phyloP scores from a whole-genome alignment of 2,888 invertebrate genomes.

The Oxystoma pomonae region DNA sequence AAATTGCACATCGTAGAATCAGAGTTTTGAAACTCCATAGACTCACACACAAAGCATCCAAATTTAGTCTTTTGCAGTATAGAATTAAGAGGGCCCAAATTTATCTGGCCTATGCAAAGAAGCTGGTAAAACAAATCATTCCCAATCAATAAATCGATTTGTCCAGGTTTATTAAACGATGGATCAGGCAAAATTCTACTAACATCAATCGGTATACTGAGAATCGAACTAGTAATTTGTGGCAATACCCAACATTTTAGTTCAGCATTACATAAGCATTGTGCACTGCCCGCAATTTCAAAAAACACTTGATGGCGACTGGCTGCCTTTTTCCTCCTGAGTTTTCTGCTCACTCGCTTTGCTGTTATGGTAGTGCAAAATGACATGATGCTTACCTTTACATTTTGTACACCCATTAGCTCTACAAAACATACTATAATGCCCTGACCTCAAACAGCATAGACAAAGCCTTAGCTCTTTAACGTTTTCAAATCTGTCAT shows the following conservation, averaged over 20 bases:
- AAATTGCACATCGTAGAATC: constrained; percentile 7
- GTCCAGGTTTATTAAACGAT: not conserved
- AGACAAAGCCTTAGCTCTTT: not conserved
- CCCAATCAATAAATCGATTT: not conserved
- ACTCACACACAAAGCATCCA: constrained; percentile 10
- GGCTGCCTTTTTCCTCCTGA: too few species aligned
- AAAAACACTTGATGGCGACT: too few species aligned
- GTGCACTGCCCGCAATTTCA: not conserved
- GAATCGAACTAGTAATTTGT: constrained; percentile 1
- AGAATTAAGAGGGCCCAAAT: not conserved
- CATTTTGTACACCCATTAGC: not conserved
- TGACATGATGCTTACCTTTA: not conserved
- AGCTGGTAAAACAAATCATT: not conserved
- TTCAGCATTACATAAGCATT: not conserved
- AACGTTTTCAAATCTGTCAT: not conserved
- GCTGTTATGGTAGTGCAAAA: not conserved
- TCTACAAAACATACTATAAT: not conserved
- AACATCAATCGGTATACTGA: not conserved
- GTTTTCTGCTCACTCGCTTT: not conserved
- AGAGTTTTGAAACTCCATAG: not conserved
- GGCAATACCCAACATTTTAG: constrained; percentile 1
- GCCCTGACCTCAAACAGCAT: not conserved
- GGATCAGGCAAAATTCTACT: not conserved
- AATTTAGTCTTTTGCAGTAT: constrained; percentile 11
- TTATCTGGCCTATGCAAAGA: not conserved